A percentile compares a stretch with the other conserved stretches of the same genome.
Conservation (phyloP, 2,888 invertebrate species). For the Rhodophaea formosa region DNA sequence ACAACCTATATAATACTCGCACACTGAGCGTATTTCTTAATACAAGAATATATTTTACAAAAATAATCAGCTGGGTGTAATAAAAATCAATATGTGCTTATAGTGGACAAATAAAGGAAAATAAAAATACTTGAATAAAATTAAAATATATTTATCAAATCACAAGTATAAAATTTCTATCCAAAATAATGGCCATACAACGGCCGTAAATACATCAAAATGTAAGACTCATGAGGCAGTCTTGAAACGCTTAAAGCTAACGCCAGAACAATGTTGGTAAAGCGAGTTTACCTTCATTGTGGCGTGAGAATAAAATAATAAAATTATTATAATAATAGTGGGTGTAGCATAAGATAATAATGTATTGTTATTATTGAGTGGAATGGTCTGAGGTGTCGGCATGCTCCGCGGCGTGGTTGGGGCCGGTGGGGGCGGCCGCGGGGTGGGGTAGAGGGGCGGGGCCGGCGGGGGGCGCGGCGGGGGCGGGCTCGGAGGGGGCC, state of each 20-base stretch:
- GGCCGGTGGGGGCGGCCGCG: slow-evolving; percentile 53
- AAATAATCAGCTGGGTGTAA: no score
- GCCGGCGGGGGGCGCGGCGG: slow-evolving; percentile 32
- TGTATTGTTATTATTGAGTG: slow-evolving; percentile 31
- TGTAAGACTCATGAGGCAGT: slow-evolving; percentile 48
- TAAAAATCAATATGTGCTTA: no score
- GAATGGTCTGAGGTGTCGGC: slow-evolving; percentile 42
- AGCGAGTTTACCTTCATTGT: slow-evolving; percentile 53
- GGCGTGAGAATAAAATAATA: slow-evolving; percentile 36
- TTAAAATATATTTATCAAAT: slow-evolving; percentile 23
- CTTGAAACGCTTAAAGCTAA: slow-evolving; percentile 48
- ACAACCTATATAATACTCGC: no score
- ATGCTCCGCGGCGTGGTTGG: slow-evolving; percentile 25
- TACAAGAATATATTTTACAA: no score
- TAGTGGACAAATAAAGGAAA: background rate
- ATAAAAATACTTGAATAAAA: background rate
- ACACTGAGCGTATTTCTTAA: no score
- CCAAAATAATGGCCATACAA: slow-evolving; percentile 27
- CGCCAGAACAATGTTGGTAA: slow-evolving; percentile 61
- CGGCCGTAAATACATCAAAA: slow-evolving; percentile 50
- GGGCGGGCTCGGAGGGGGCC: slow-evolving; percentile 39
- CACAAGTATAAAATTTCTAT: slow-evolving; percentile 20
- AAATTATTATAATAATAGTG: slow-evolving; percentile 27
- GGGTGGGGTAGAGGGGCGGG: slow-evolving; percentile 34
- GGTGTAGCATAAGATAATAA: slow-evolving; percentile 23